Conservation (phyloP, 2,113 vertebrate genomes). For the Muntiacus muntjak region DNA sequence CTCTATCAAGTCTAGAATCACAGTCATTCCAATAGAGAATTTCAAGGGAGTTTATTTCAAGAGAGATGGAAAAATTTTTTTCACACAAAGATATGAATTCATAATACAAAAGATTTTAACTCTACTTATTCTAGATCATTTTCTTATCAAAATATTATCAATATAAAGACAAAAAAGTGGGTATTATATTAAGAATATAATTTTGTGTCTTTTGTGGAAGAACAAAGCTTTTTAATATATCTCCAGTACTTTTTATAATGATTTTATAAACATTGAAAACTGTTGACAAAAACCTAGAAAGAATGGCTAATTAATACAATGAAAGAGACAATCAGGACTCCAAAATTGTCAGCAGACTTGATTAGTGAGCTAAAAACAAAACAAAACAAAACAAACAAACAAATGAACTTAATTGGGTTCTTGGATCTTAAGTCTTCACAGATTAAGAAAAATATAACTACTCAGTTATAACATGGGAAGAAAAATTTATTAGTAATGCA, state of each 20-base stretch:
- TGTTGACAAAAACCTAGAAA: background rate
- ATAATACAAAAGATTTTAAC: background rate
- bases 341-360: background rate
- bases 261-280: background rate
- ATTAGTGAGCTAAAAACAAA: background rate
- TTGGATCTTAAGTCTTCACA: background rate
- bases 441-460: background rate
- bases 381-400: background rate
- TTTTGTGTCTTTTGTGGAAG: background rate
- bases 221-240: background rate
- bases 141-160: background rate
- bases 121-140: background rate
- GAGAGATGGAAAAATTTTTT: background rate
- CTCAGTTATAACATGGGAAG: background rate
- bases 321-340: background rate
- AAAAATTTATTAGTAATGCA: background rate
- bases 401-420: background rate
- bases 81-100: background rate
- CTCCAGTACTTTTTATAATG: background rate
- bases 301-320: background rate
- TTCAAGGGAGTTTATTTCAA: background rate
- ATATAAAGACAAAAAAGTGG: background rate
- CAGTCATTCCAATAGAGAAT: background rate
- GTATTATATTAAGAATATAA: background rate
- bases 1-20: background rate